Evolutionary conservation across 2,113 vertebrate species (phyloP).

Genomic region (Mus pahari): DNA sequence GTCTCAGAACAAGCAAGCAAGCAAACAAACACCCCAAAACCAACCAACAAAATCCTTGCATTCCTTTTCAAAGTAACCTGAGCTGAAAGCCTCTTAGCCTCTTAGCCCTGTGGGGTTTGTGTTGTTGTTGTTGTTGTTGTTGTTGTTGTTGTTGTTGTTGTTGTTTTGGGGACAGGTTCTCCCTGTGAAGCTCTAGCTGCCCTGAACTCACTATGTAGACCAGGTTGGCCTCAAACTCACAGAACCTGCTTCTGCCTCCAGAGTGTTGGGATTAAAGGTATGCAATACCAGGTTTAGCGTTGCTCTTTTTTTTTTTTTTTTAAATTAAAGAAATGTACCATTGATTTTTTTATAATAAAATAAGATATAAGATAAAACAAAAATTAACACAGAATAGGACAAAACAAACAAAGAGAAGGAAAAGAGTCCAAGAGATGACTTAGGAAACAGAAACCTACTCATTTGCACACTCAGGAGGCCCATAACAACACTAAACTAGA

Average conservation of each 20-base stretch:
- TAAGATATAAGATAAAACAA: neutral
- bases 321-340: neutral
- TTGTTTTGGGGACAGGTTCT: too few species aligned
- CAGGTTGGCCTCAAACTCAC: neutral
- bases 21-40: neutral
- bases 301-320: neutral
- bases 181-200: neutral
- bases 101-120: too few species aligned
- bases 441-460: neutral
- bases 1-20: neutral
- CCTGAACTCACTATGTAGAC: neutral
- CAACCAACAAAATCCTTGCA: neutral
- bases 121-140: too few species aligned
- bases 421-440: neutral
- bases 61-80: neutral
- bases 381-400: neutral
- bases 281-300: too few species aligned
- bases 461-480: neutral
- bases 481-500: neutral
- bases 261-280: too few species aligned
- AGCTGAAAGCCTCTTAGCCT: neutral
- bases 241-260: too few species aligned
- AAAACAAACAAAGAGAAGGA: neutral
- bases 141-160: too few species aligned
- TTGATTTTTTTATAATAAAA: neutral